Base-by-base conservation (phyloP, 2,113 vertebrate species). In the Syngnathoides biaculeatus region DNA sequence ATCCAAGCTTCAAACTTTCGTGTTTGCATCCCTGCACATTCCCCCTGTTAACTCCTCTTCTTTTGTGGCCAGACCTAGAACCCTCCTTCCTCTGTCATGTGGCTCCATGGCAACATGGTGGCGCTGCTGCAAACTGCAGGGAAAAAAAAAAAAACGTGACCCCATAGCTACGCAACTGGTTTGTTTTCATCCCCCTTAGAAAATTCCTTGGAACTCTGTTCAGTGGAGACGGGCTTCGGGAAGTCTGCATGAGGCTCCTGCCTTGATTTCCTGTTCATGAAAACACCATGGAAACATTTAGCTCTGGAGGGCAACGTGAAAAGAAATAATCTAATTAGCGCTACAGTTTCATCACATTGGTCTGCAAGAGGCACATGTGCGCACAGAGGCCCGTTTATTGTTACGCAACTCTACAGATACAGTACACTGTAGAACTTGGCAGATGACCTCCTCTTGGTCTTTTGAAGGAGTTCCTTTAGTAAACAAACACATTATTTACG, bases 41-140 rank as follows among this genome's bases (percentile, higher is more conserved):
- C 61, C 68, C 78, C 26, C 15, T n/a, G 22, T 50, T 57, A 0
- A 45, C 40, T 67, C 19, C 76, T 73, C 77, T 76, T 75, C 58
- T 72, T 56, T 73, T 62, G 26, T 48, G 38, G 64, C 22, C 26
- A 8, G 52, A 3, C 17, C 38, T 52, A 50, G 1, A 26, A 2
- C 48, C 61, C 76, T 19, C 72, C 81, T 65, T 78, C 55, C 27
- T 48, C 4, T 27, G 71, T 87, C 83, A 86, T 81, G 81, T 82
- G 84, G 70, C 38, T 48, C 68, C 43, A 53, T 68, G 35, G 77
- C 72, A 79, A 58, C 70, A 69, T 47, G 45, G 61, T 22, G 45
- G 48, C 57, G 22, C 52, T 27, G 48, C 2, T 47, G 45, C 30
- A 39, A 7, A 45, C 40, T 42, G 38, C 42, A n/a, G n/a, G 48